Conservation (phyloP, 2,113 vertebrate species). For the Macquaria ambigua region DNA sequence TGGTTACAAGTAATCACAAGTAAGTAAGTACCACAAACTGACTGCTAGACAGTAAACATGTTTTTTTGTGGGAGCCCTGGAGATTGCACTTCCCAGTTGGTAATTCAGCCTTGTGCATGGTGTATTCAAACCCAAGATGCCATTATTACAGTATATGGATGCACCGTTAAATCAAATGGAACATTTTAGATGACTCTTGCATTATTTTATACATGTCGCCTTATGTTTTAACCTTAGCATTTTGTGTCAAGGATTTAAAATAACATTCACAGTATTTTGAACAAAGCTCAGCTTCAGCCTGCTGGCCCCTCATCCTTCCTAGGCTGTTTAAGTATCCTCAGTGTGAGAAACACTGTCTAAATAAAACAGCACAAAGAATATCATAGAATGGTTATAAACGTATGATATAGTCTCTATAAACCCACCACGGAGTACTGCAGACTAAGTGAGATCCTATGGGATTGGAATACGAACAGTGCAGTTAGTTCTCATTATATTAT, state of each 20-base stretch:
- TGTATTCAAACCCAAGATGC: neutral
- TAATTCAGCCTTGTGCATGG: neutral
- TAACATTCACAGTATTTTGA: neutral
- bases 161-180: neutral
- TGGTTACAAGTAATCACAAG: neutral
- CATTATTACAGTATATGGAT: neutral
- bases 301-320: neutral
- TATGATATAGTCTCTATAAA: neutral
- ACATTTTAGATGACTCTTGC: neutral
- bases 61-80: neutral
- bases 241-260: neutral
- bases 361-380: neutral
- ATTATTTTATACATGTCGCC: neutral
- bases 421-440: neutral
- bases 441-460: slow-evolving; percentile 18
- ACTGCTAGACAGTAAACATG: neutral
- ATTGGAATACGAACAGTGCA: slow-evolving; percentile 14
- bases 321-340: no score
- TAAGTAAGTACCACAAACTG: neutral
- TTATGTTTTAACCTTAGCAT: neutral
- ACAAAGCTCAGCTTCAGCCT: neutral
- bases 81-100: neutral
- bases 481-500: slow-evolving; percentile 13
- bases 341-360: neutral
- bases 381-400: neutral